Conservation (phyloP, 35 echinoderm and acorn worm genomes). For the Heliocidaris tuberculata region DNA sequence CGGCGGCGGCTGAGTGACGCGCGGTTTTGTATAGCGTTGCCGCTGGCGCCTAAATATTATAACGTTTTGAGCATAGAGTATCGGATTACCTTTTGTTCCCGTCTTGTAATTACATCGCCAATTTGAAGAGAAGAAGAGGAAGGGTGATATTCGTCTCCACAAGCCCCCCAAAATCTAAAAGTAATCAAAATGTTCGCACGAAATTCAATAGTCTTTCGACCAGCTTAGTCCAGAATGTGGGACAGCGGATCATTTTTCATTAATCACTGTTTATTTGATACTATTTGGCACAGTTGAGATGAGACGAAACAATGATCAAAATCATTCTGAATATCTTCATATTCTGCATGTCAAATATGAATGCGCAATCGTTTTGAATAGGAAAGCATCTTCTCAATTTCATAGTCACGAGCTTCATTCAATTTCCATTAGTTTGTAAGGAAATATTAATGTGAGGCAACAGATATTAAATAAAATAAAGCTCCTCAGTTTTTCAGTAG, state of each 20-base stretch:
- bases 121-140: constrained; percentile 5
- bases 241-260: neutral
- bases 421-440: no score
- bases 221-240: neutral
- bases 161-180: neutral
- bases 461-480: no score
- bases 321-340: neutral
- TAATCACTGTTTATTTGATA: constrained; percentile 19
- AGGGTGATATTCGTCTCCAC: neutral
- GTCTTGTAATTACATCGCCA: constrained; percentile 29
- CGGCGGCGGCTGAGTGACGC: neutral
- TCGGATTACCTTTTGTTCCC: constrained; percentile 33
- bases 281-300: neutral
- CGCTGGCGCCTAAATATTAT: constrained; percentile 17
- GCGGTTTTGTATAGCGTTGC: neutral
- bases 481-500: no score
- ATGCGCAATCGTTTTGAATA: no score
- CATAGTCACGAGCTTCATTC: no score
- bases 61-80: constrained; percentile 27
- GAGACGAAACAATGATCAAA: neutral
- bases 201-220: neutral
- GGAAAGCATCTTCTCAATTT: no score
- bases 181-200: neutral
- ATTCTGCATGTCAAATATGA: neutral
- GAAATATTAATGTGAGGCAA: no score